phyloP scores from a whole-genome alignment of 2,797 vertebrate species.

The Merluccius polli region DNA sequence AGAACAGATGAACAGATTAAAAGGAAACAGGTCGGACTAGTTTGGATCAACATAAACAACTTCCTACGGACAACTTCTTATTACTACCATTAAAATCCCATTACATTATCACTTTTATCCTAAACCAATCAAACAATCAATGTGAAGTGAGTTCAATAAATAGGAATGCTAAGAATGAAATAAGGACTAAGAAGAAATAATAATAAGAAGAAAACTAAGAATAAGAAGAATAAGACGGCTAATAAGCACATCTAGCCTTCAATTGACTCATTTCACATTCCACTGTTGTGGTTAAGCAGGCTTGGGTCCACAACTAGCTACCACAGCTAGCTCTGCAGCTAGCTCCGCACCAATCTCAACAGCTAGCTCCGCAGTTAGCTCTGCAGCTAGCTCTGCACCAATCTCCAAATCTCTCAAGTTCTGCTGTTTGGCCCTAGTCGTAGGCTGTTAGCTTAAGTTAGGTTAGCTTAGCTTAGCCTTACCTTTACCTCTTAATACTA shows the following conservation, averaged over 20 bases:
- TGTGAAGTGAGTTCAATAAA: neutral
- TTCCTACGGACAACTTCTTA: neutral
- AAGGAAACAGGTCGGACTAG: constrained; percentile 52
- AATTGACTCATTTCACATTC: no score
- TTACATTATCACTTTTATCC: neutral
- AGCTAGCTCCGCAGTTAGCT: no score
- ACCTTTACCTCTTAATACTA: neutral
- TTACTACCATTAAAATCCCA: neutral
- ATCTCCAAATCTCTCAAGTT: neutral
- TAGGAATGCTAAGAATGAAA: no score
- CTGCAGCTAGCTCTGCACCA: no score
- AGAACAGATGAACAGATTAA: constrained; percentile 36
- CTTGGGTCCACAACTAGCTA: no score
- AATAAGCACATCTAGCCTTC: no score
- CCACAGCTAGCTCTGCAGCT: no score
- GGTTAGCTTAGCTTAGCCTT: neutral
- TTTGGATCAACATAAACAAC: constrained; percentile 50
- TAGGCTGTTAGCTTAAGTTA: neutral
- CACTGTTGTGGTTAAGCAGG: no score
- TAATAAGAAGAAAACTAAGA: no score
- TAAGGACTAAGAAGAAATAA: no score
- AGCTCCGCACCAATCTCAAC: no score
- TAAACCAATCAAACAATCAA: neutral
- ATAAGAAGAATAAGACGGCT: no score
- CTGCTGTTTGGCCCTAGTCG: neutral